phyloP scores from a whole-genome alignment of 2,888 invertebrate genomes.

The Lepeophtheirus nordmannii region DNA sequence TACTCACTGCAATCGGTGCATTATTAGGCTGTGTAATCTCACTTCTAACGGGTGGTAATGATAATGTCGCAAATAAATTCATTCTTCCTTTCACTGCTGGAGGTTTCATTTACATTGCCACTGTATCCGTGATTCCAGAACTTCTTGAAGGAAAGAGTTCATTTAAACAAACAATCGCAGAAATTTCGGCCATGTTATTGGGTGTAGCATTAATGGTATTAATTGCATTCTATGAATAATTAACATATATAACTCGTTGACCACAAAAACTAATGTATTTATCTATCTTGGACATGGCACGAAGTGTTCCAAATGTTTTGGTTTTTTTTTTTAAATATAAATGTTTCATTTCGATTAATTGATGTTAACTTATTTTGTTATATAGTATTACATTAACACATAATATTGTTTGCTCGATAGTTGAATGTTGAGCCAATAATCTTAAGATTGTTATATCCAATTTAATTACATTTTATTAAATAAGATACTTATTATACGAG shows the following conservation, averaged over 20 bases:
- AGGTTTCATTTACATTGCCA: constrained; percentile 99
- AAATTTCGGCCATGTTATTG: constrained; percentile 67
- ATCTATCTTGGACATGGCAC: too few species aligned
- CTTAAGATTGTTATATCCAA: too few species aligned
- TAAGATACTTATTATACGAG: too few species aligned
- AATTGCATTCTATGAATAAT: constrained; percentile 61
- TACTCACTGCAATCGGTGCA: constrained; percentile 87
- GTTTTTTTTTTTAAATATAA: too few species aligned
- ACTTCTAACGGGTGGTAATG: constrained; percentile 55
- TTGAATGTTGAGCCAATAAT: too few species aligned
- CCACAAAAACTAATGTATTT: too few species aligned
- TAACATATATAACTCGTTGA: not conserved
- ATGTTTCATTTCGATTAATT: too few species aligned
- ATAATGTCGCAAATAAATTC: constrained; percentile 56
- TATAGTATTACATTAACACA: too few species aligned
- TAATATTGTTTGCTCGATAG: too few species aligned
- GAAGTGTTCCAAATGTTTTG: too few species aligned
- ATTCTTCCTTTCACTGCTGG: constrained; percentile 95
- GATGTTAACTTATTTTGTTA: too few species aligned
- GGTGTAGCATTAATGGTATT: constrained; percentile 92
- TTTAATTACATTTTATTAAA: too few species aligned
- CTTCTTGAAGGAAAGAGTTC: constrained; percentile 48
- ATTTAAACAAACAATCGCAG: constrained; percentile 72
- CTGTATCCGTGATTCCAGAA: constrained; percentile 96
- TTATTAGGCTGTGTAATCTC: constrained; percentile 80